These are phyloP conservation scores for Leptothorax acervorum DNA, from an alignment of 2,888 invertebrate genomes.

Conservation along the genomic window DNA sequence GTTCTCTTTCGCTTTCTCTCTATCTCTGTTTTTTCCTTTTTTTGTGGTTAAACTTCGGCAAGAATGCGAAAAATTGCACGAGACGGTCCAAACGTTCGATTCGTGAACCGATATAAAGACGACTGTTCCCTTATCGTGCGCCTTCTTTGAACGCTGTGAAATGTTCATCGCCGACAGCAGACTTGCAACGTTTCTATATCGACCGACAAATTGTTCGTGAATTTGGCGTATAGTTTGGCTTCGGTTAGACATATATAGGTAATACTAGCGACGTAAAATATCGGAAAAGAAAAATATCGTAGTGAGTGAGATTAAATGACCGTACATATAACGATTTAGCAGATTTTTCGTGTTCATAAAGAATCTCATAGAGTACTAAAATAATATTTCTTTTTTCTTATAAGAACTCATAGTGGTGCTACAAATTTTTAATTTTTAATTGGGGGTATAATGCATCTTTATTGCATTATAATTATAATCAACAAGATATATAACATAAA, in stretches of 20 bases:
- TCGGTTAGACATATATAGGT: neutral
- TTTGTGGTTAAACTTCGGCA: slow-evolving; percentile 49
- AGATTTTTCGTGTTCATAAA: neutral
- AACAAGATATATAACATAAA: neutral
- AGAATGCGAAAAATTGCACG: slow-evolving; percentile 37
- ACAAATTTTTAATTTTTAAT: neutral
- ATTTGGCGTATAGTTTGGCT: neutral
- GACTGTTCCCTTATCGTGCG: slow-evolving; percentile 8
- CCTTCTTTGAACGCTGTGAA: neutral
- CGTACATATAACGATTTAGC: neutral
- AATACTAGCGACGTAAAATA: neutral
- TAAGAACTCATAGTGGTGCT: neutral
- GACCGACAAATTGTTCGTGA: slow-evolving; percentile 24
- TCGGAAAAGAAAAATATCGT: neutral
- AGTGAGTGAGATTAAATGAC: neutral
- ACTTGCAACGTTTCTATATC: neutral
- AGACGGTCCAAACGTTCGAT: neutral
- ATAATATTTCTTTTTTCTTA: neutral
- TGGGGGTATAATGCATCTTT: neutral
- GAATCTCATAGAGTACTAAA: neutral
- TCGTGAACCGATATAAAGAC: slow-evolving; percentile 17
- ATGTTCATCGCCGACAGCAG: slow-evolving; percentile 22
- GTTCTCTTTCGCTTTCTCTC: slow-evolving; percentile 26
- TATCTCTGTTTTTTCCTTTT: slow-evolving; percentile 7
- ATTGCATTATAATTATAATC: neutral